Base-by-base conservation (phyloP, 1,140 invertebrate species). In the Drosophila albomicans region DNA sequence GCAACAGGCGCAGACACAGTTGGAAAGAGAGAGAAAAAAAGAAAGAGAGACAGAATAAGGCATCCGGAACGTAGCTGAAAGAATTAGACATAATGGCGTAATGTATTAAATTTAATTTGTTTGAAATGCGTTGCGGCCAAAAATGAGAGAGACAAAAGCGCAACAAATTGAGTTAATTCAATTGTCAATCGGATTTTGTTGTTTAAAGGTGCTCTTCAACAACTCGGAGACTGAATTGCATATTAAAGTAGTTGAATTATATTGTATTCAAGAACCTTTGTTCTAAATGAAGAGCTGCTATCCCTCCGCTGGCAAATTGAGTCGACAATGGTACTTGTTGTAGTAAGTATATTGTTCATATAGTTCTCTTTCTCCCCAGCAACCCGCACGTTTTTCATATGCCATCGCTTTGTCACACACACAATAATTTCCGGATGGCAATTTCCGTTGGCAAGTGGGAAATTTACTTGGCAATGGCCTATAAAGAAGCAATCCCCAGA, bases 381-480 rank as follows among this genome's bases (percentile, higher is more conserved):
- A 15, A 20, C 13, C 68, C 41, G 32, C 43, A 20, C 61, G 52
- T 54, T 38, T 48, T 58, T 46, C 38, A 69, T 78, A 75, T 49
- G 32, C 38, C 41, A 10, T 25, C 56, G 43, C 61, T 66, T 75
- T 75, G 70, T 78, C 70, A 65, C 75, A 78, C 75, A 78, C 65
- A 62, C 75, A 82, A 78, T 78, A 75, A 78, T 75, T 81, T 81
- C 69, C 79, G 69, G 62, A 15, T 52, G 48, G 51, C 79, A 82
- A 69, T 79, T 79, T 82, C 51, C 67, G 61, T 30, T 79, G 76
- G 62, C 72, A 73, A 79, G 67, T 82, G 63, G 63, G 32, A 82
- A 72, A 82, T 82, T 52, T 76, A 52, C 67, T 61, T 49, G 25
- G 54, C 67, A 78, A 79, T 79, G 62, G 63, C 62, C 80, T 64